phyloP scores from a whole-genome alignment of 1,140 invertebrate species.

The Bombus turneri region DNA sequence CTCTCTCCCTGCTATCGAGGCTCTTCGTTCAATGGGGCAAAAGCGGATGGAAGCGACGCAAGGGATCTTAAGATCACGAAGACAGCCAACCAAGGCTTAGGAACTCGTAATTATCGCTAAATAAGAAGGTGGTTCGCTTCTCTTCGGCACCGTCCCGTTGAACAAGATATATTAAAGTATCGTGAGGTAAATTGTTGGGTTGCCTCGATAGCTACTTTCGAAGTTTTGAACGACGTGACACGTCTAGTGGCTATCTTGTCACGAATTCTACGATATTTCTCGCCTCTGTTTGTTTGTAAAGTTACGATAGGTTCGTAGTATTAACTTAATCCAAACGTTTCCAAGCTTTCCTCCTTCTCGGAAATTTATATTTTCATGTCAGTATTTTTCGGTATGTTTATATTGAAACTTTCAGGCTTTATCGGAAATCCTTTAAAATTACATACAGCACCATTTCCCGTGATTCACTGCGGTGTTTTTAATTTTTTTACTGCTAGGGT shows the following conservation, averaged over 20 bases:
- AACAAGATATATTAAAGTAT: slow-evolving; percentile 54
- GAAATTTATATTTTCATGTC: background rate
- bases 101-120: slow-evolving; percentile 70
- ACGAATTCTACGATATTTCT: background rate
- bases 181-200: slow-evolving; percentile 17
- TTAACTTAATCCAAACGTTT: background rate
- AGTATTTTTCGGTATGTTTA: background rate
- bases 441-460: background rate
- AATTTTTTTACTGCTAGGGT: slow-evolving; percentile 3
- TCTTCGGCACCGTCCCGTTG: background rate
- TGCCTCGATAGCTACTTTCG: slow-evolving; percentile 31
- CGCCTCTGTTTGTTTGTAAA: background rate
- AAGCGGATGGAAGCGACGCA: slow-evolving; percentile 31
- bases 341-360: background rate
- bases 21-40: slow-evolving; percentile 39
- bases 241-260: slow-evolving; percentile 7
- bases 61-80: slow-evolving; percentile 28
- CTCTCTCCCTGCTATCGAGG: slow-evolving; percentile 37
- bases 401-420: background rate
- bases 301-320: background rate
- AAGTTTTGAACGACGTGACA: slow-evolving; percentile 60
- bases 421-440: slow-evolving; percentile 25
- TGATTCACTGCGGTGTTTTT: background rate
- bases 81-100: slow-evolving; percentile 11
- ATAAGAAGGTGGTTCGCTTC: slow-evolving; percentile 58